Conservation (phyloP, 2,888 invertebrate species). For the Sialis lutaria region DNA sequence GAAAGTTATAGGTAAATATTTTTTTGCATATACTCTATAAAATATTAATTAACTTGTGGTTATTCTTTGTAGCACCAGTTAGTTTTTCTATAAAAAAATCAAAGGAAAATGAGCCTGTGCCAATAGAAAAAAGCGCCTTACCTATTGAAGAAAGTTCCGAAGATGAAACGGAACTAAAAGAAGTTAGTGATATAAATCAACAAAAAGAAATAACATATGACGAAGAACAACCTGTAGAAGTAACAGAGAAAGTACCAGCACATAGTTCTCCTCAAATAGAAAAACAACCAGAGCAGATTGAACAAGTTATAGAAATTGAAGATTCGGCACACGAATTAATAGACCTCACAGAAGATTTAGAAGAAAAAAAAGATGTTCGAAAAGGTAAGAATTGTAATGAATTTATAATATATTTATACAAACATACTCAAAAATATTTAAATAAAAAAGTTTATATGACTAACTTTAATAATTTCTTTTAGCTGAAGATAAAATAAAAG, state of each 20-base stretch:
- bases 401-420: background rate
- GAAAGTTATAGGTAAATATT: conserved; percentile 20
- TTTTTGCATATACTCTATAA: background rate
- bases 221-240: background rate
- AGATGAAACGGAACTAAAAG: conserved; percentile 16
- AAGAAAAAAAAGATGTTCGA: conserved; percentile 25
- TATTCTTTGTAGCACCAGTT: conserved; percentile 40
- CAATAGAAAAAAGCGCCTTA: conserved; percentile 51
- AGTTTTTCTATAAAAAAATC: conserved; percentile 73
- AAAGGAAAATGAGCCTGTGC: conserved; percentile 48
- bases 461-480: conserved; percentile 5
- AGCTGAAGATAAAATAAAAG: conserved; percentile 40
- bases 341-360: conserved; percentile 38
- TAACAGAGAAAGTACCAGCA: background rate
- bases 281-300: conserved; percentile 1
- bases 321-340: conserved; percentile 33
- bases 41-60: background rate
- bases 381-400: conserved; percentile 14
- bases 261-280: conserved; percentile 12
- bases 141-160: conserved; percentile 63
- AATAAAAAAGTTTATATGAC: background rate
- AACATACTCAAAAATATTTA: background rate
- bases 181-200: conserved; percentile 8
- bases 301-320: conserved; percentile 21
- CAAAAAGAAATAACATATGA: background rate